Evolutionary conservation across 2,888 invertebrate genomes (phyloP), one percentile per base, ranked within the genome.

Genomic region (Zaprionus bogoriensis): DNA sequence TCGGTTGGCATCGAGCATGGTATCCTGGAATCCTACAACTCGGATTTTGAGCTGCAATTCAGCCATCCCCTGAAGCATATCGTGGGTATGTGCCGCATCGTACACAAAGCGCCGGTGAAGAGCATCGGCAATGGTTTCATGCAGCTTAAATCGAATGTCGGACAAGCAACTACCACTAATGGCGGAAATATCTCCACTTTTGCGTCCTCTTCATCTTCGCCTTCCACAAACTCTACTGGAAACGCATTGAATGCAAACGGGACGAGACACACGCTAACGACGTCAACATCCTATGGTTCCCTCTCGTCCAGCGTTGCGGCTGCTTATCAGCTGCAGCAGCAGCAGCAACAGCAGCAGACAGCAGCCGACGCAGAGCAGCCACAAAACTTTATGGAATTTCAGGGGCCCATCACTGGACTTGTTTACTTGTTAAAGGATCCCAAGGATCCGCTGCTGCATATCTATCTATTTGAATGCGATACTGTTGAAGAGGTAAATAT

Each of bases 351-450:
- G 9, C 58, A 61, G 44, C 10, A 12, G 17, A 7, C 38, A n/a
- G 50, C 58, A 3, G 55, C 65, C 5, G 66, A 65, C 17, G 69
- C 74, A 0, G 87, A 87, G 48, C 87, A 71, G 61, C 69, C 79
- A 68, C 67, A 84, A 70, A 88, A 85, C 74, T 89, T 90, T 71
- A 91, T 91, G 90, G 90, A 90, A 79, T 90, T 93, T 6, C 92
- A 92, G 55, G 93, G 93, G 12, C 92, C 90, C 66, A 92, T 92
- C 64, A 93, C 92, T 46, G 94, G 93, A 83, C 92, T 96, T 87
- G 93, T 96, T 80, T 96, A 96, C 91, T 93, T 95, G 79, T 92
- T 95, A 63, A 93, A 94, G 80, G 95, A 95, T 87, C 94, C 94
- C 74, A 93, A 93, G 81, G 95, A 95, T 87, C 93, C 93, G n/a